A percentile compares a stretch with the other conserved stretches of the same genome.
Conservation (phyloP, 2,888 invertebrate genomes). For the Sinohyriopsis cumingii region DNA sequence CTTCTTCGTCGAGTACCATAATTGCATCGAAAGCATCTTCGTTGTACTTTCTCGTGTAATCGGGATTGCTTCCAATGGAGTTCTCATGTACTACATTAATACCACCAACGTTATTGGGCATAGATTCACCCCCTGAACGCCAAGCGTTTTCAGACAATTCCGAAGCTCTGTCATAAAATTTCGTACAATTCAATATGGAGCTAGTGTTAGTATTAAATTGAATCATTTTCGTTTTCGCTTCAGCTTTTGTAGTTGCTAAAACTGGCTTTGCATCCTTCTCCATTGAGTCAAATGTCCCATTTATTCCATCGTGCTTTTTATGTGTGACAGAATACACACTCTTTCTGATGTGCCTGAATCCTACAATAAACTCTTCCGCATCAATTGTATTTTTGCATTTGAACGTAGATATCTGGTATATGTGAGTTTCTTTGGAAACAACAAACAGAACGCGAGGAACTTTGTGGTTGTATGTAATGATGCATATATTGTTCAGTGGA, state of each 20-base stretch:
- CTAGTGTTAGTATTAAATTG: not conserved
- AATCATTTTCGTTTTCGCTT: slow-evolving; percentile 7
- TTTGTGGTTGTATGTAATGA: slow-evolving; percentile 49
- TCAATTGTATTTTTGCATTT: slow-evolving; percentile 41
- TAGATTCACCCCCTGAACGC: slow-evolving; percentile 39
- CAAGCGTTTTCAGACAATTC: slow-evolving; percentile 37
- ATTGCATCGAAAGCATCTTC: slow-evolving; percentile 16
- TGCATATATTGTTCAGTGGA: slow-evolving; percentile 39
- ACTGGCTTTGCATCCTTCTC: slow-evolving; percentile 26
- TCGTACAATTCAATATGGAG: not conserved
- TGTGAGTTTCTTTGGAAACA: slow-evolving; percentile 32
- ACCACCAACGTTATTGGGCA: slow-evolving; percentile 52
- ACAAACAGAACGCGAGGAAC: slow-evolving; percentile 47
- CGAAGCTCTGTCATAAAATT: slow-evolving; percentile 31
- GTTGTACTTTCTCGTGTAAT: slow-evolving; percentile 5
- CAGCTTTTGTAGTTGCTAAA: not conserved
- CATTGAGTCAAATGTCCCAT: slow-evolving; percentile 53
- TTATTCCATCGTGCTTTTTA: slow-evolving; percentile 44
- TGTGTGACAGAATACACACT: slow-evolving; percentile 11
- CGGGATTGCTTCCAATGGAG: slow-evolving; percentile 41
- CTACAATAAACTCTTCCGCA: slow-evolving; percentile 40
- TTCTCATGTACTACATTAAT: slow-evolving; percentile 53
- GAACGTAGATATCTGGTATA: slow-evolving; percentile 48
- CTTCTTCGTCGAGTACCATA: slow-evolving; percentile 19
- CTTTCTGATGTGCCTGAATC: slow-evolving; percentile 28